These are phyloP conservation scores for Volucella bombylans DNA, from an alignment of 2,888 invertebrate species.

Conservation along the genomic window DNA sequence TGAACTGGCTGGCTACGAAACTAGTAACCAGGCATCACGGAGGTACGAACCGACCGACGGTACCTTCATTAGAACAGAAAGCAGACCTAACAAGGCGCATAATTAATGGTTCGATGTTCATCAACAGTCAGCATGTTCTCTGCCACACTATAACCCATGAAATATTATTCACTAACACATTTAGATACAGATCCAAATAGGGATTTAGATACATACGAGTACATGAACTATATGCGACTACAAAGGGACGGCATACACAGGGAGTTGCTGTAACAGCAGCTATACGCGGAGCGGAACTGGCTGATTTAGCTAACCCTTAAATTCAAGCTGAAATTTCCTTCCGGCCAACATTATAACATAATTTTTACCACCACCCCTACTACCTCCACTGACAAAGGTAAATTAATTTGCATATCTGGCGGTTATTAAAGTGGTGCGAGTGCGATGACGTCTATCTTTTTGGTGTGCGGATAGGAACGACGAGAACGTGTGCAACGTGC, in stretches of 20 bases:
- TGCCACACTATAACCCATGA: conserved; percentile 52
- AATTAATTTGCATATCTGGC: conserved; percentile 73
- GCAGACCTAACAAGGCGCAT: conserved; percentile 66
- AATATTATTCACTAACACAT: conserved; percentile 65
- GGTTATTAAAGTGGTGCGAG: conserved; percentile 50
- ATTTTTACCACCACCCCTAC: conserved; percentile 41
- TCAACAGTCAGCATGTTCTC: conserved; percentile 70
- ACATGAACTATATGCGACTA: too few species aligned
- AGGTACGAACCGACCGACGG: conserved; percentile 30
- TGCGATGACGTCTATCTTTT: conserved; percentile 5
- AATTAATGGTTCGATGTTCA: conserved; percentile 72
- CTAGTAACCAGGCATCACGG: background rate
- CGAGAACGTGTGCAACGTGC: conserved; percentile 55
- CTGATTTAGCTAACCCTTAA: conserved; percentile 74
- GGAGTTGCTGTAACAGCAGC: conserved; percentile 17
- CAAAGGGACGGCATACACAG: too few species aligned
- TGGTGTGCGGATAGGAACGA: background rate
- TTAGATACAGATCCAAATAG: conserved; percentile 44
- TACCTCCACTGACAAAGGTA: conserved; percentile 47
- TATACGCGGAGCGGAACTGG: conserved; percentile 63
- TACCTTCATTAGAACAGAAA: conserved; percentile 29
- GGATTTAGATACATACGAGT: background rate
- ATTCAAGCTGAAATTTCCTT: conserved; percentile 73
- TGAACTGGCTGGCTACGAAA: background rate
- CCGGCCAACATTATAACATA: conserved; percentile 72